Conservation (phyloP, 2,888 invertebrate species). For the Lamellibrachia columna region DNA sequence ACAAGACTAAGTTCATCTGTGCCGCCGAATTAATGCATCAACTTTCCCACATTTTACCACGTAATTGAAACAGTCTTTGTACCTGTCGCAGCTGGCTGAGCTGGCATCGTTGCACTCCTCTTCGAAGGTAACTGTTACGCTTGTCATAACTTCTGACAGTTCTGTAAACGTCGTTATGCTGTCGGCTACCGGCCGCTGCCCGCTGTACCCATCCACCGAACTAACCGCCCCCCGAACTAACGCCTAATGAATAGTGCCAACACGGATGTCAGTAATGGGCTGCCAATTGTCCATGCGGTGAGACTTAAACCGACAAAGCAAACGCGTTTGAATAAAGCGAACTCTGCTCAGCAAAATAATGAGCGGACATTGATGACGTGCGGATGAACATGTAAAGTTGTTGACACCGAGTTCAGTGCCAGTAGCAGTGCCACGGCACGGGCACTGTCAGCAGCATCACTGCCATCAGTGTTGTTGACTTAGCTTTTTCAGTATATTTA, state of each 20-base stretch:
- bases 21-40: not conserved
- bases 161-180: not conserved
- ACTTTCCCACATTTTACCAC: not conserved
- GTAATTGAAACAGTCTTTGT: not conserved
- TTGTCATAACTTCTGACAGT: not conserved
- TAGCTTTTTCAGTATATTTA: not conserved
- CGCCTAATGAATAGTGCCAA: not conserved
- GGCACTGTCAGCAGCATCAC: not conserved
- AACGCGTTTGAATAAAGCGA: not conserved
- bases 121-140: constrained; percentile 4
- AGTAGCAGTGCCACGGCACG: too few relatives aligned
- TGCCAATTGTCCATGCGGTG: not conserved
- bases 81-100: constrained; percentile 11
- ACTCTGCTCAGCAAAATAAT: not conserved
- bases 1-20: not conserved
- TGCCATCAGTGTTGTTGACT: not conserved
- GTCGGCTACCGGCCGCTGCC: not conserved
- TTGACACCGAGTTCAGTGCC: not conserved
- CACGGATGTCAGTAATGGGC: not conserved
- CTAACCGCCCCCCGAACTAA: not conserved
- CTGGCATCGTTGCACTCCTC: constrained; percentile 4
- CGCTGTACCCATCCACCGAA: not conserved
- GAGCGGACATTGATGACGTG: not conserved
- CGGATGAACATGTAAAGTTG: not conserved
- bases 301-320: not conserved